Percentiles rank a stretch among this genome's conserved stretches.
Conservation (phyloP, 2,888 invertebrate species). For the Pammene fasciana region DNA sequence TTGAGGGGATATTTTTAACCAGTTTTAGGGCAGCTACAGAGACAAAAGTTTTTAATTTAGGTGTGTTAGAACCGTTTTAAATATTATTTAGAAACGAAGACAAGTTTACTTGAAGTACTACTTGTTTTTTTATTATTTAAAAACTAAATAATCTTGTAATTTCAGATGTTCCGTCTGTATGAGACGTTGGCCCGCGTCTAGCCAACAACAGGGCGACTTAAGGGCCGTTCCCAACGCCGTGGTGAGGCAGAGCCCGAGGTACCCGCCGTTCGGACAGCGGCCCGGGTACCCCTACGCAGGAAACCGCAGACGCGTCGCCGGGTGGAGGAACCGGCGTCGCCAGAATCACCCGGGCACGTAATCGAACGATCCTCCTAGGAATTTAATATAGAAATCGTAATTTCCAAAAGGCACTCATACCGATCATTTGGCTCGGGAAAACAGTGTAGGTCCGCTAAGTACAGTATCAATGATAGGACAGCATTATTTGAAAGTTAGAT, state of each 20-base stretch:
- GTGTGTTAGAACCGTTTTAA: too few species aligned
- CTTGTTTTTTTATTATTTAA: too few species aligned
- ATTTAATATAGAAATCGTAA: not conserved
- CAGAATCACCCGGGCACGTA: slow-evolving; percentile 34
- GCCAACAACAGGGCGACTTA: slow-evolving; percentile 54
- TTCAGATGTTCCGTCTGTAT: slow-evolving; percentile 75
- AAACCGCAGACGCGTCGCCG: slow-evolving; percentile 46
- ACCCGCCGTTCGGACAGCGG: slow-evolving; percentile 46
- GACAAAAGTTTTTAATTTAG: too few species aligned
- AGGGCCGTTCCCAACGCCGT: slow-evolving; percentile 67
- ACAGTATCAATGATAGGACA: not conserved
- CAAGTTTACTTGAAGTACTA: too few species aligned
- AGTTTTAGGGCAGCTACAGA: too few species aligned
- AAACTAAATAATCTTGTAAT: not conserved
- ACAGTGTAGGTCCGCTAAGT: not conserved
- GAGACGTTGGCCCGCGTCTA: slow-evolving; percentile 59
- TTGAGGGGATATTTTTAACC: too few species aligned
- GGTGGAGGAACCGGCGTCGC: slow-evolving; percentile 59
- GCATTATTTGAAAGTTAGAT: not conserved
- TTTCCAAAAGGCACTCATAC: not conserved
- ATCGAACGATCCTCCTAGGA: not conserved
- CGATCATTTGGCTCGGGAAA: not conserved
- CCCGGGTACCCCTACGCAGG: slow-evolving; percentile 39
- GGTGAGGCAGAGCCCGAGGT: slow-evolving; percentile 47
- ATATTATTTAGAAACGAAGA: too few species aligned